These are phyloP conservation scores for Dione vanillae DNA, from an alignment of 2,888 invertebrate genomes.

Conservation along the genomic window DNA sequence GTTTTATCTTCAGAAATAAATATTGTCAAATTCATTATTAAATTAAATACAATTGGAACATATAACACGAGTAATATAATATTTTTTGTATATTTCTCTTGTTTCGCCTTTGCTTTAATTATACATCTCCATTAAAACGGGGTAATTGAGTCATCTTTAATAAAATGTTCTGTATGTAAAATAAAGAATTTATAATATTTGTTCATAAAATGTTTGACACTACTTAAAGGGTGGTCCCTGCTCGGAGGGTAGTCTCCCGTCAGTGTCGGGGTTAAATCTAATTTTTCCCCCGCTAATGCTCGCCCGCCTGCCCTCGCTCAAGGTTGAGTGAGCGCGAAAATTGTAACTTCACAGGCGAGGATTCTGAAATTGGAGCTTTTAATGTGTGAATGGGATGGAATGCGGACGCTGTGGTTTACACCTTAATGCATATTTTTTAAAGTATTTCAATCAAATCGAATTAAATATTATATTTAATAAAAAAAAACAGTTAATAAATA, in stretches of 20 bases:
- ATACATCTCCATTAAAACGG: background rate
- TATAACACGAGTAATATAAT: background rate
- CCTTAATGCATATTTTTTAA: slow-evolving; percentile 10
- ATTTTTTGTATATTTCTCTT: too few relatives aligned
- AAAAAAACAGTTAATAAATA: too few relatives aligned
- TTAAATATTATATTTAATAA: slow-evolving; percentile 1
- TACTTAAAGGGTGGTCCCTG: slow-evolving; percentile 15
- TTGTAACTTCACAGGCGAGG: slow-evolving; percentile 62
- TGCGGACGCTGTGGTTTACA: slow-evolving; percentile 26
- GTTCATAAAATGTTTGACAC: slow-evolving; percentile 17
- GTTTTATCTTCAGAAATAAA: background rate
- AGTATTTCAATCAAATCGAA: slow-evolving; percentile 2
- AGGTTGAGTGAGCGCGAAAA: slow-evolving; percentile 75
- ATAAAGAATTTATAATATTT: slow-evolving; percentile 10
- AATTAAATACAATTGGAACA: background rate
- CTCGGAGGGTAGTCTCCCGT: slow-evolving; percentile 48
- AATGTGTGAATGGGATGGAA: slow-evolving; percentile 40
- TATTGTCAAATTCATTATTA: background rate
- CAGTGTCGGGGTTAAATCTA: slow-evolving; percentile 78
- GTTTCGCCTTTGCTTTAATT: background rate
- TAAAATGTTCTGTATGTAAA: background rate
- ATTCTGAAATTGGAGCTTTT: slow-evolving; percentile 49
- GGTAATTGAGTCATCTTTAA: background rate
- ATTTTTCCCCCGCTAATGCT: slow-evolving; percentile 77
- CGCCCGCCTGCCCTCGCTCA: slow-evolving; percentile 62